These are phyloP conservation scores for Drosophila atroscutellata DNA, from an alignment of 2,888 invertebrate species.

Conservation along the genomic window DNA sequence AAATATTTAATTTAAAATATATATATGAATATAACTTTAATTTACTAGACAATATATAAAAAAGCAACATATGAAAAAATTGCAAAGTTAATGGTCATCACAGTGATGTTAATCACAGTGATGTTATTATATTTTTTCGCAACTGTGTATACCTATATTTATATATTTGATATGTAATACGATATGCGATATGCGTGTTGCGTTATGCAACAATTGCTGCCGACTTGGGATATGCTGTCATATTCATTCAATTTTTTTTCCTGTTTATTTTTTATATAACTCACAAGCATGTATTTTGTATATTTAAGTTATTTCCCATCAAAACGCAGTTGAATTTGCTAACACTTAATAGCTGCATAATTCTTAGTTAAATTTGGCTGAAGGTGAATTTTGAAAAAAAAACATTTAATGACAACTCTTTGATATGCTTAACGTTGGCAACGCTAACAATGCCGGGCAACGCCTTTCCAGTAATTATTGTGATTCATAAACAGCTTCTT, in stretches of 20 bases:
- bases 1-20: no score
- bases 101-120: background rate
- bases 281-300: background rate
- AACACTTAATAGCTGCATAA: background rate
- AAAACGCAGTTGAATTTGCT: background rate
- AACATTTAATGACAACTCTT: background rate
- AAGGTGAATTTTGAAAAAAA: background rate
- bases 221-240: background rate
- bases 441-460: background rate
- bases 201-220: conserved; percentile 3
- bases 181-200: background rate
- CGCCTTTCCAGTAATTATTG: background rate
- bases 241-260: background rate
- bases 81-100: no score
- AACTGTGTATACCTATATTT: background rate
- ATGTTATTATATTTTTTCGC: background rate
- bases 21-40: no score
- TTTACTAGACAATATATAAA: no score
- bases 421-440: background rate
- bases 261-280: background rate
- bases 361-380: background rate
- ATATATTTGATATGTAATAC: background rate
- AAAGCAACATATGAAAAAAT: no score
- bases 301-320: background rate
- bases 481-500: conserved; percentile 6